A percentile compares a stretch with the other conserved stretches of the same genome.
Conservation (phyloP, 2,888 invertebrate species). For the Platycnemis pennipes region DNA sequence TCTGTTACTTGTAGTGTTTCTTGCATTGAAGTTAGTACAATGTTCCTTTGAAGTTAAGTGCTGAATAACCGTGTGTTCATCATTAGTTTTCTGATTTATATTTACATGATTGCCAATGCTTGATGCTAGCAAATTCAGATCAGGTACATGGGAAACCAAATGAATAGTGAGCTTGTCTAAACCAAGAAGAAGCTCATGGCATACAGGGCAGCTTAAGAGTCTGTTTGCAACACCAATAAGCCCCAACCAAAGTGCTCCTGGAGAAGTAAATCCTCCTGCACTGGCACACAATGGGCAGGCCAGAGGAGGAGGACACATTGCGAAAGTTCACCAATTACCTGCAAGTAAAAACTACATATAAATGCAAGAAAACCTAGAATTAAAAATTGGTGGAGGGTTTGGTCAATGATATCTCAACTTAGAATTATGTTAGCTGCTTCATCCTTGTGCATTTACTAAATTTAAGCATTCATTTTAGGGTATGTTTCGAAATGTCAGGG, state of each 20-base stretch:
- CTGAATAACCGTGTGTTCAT: neutral
- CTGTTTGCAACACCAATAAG: slow-evolving; percentile 89
- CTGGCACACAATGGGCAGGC: slow-evolving; percentile 89
- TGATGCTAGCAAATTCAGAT: slow-evolving; percentile 52
- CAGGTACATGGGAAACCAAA: slow-evolving; percentile 84
- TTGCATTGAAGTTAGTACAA: neutral
- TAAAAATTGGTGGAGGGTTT: too few relatives aligned
- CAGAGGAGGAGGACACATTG: slow-evolving; percentile 78
- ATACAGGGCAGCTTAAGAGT: slow-evolving; percentile 88
- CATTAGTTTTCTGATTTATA: neutral
- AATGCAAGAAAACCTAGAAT: neutral
- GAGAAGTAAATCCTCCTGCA: slow-evolving; percentile 85
- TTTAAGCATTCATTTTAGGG: too few relatives aligned
- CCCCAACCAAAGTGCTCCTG: slow-evolving; percentile 86
- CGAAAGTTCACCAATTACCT: neutral
- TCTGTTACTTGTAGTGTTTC: neutral
- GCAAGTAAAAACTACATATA: neutral
- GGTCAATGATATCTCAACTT: too few relatives aligned
- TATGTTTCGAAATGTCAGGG: too few relatives aligned
- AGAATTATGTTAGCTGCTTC: too few relatives aligned
- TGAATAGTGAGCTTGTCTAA: slow-evolving; percentile 92
- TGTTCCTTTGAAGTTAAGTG: neutral
- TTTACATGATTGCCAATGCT: slow-evolving; percentile 17
- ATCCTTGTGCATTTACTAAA: too few relatives aligned
- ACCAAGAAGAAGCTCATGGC: slow-evolving; percentile 87